Percentiles rank a stretch among this genome's conserved stretches.
Conservation (phyloP, 2,888 invertebrate genomes). For the Diabrotica balteata region DNA sequence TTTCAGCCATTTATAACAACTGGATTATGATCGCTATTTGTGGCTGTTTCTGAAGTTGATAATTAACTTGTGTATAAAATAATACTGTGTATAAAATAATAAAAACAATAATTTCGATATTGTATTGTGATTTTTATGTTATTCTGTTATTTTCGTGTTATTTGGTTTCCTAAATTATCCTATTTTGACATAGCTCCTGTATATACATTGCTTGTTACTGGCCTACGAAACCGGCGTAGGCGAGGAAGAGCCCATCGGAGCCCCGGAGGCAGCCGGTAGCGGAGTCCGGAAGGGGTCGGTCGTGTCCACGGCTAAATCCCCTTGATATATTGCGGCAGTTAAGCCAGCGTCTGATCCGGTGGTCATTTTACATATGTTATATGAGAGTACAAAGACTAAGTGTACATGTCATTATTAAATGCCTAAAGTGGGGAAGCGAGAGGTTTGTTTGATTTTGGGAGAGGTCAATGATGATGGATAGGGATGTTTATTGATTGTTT, state of each 20-base stretch:
- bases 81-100: too few species aligned
- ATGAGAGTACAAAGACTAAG: constrained; percentile 52
- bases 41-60: too few species aligned
- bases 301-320: constrained; percentile 54
- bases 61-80: too few species aligned
- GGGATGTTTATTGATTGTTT: constrained; percentile 4
- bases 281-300: constrained; percentile 40
- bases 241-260: constrained; percentile 23
- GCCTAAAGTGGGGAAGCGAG: constrained; percentile 6
- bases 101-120: too few species aligned
- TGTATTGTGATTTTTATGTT: too few species aligned
- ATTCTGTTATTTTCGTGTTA: too few species aligned
- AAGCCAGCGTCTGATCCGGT: constrained; percentile 55
- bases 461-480: constrained; percentile 26
- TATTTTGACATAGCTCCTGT: background rate
- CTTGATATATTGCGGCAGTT: constrained; percentile 59
- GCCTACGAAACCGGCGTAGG: constrained; percentile 37
- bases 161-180: background rate
- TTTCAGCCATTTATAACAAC: too few species aligned
- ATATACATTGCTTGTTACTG: background rate
- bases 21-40: too few species aligned
- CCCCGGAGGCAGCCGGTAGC: background rate
- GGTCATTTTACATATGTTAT: constrained; percentile 60
- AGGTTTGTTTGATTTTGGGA: constrained; percentile 19
- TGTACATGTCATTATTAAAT: constrained; percentile 32